phyloP scores from a whole-genome alignment of 2,888 invertebrate species.

The Sarcophaga subvicina region DNA sequence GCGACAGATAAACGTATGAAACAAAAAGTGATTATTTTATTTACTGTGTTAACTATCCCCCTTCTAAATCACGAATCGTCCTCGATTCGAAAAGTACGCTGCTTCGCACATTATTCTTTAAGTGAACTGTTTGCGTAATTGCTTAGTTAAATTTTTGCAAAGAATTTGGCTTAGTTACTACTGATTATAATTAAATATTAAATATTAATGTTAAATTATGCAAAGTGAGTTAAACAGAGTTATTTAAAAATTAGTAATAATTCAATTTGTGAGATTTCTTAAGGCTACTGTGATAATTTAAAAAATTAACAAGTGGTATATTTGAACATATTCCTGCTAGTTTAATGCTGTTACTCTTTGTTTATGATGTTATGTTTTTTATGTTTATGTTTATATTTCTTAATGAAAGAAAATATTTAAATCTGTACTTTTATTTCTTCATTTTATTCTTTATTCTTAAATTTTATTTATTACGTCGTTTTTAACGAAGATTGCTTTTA shows the following conservation, averaged over 20 bases:
- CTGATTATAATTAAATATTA: conserved; percentile 22
- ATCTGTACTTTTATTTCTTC: background rate
- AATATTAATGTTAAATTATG: conserved; percentile 15
- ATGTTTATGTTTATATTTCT: conserved; percentile 5
- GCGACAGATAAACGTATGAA: conserved; percentile 1
- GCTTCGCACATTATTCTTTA: conserved; percentile 7
- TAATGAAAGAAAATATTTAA: conserved; percentile 20
- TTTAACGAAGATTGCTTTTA: conserved; percentile 33
- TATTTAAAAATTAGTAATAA: conserved; percentile 10
- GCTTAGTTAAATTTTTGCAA: conserved; percentile 13
- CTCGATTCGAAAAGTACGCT: conserved; percentile 28
- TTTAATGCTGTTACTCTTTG: conserved; percentile 3
- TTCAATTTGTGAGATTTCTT: background rate
- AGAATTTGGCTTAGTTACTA: conserved; percentile 27
- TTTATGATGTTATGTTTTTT: too few species aligned
- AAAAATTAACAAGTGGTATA: conserved; percentile 45
- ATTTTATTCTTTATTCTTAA: too few species aligned
- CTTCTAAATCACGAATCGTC: conserved; percentile 47
- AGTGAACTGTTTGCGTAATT: background rate
- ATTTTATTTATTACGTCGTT: too few species aligned
- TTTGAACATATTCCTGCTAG: conserved; percentile 24
- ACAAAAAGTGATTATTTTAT: conserved; percentile 3
- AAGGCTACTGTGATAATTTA: background rate
- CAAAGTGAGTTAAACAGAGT: conserved; percentile 20
- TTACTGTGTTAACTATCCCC: conserved; percentile 43